These are phyloP conservation scores for Phrynocephalus guinanensis DNA, from an alignment of 2,797 vertebrate genomes.

Conservation along the genomic window DNA sequence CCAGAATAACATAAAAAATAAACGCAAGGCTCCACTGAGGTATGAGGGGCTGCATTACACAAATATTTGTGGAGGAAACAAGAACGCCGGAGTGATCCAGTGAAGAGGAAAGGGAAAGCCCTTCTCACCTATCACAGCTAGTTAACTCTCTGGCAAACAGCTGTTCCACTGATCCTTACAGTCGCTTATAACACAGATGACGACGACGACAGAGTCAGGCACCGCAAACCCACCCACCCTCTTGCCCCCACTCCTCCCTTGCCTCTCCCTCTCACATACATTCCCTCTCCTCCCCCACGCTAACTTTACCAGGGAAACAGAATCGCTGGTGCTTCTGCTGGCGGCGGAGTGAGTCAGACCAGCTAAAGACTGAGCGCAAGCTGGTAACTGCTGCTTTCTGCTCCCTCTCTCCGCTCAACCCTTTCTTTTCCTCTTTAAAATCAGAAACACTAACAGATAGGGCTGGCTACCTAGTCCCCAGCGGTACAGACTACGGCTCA, in stretches of 20 bases:
- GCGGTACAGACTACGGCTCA: constrained; percentile 43
- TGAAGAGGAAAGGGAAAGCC: constrained; percentile 18
- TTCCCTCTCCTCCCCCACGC: constrained; percentile 28
- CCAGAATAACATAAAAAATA: constrained; percentile 10
- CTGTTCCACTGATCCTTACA: constrained; percentile 32
- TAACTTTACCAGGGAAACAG: constrained; percentile 59
- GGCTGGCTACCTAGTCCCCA: constrained; percentile 38
- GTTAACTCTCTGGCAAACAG: constrained; percentile 48
- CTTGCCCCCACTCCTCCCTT: background rate
- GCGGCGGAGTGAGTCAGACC: constrained; percentile 40
- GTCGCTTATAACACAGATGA: constrained; percentile 21
- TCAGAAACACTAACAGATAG: constrained; percentile 38
- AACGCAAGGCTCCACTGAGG: background rate
- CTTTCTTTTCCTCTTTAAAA: background rate
- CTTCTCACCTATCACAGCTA: background rate
- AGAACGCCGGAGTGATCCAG: constrained; percentile 28
- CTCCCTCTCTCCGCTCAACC: accelerated
- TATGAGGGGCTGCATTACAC: background rate
- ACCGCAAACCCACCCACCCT: constrained; percentile 21
- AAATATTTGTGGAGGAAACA: background rate
- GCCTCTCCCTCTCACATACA: background rate
- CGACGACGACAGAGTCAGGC: constrained; percentile 26
- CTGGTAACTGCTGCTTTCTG: constrained; percentile 15
- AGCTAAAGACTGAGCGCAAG: constrained; percentile 5
- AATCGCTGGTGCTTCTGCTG: constrained; percentile 25